Base-by-base conservation (phyloP, 2,888 invertebrate species). In the Teleiodes luculella region DNA sequence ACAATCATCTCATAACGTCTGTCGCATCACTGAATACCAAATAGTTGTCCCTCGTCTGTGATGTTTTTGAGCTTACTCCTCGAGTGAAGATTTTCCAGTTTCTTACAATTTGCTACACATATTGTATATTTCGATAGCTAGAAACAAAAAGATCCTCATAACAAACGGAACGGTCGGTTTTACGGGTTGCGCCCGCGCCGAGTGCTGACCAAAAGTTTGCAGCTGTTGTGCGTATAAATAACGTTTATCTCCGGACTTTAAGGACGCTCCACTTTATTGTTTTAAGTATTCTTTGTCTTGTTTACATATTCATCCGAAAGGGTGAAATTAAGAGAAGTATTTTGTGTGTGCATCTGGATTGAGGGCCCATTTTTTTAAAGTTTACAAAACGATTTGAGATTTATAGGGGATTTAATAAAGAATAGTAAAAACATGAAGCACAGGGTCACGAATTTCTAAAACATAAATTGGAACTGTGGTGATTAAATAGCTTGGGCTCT, bases 131-230 rank as follows among this genome's bases (percentile, higher is more conserved):
- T 6, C 33, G 10, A 6, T 7, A 43, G 13, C 24, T 43, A 43
- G 43, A 75, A 80, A 78, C 77, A 82, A 78, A 78, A 83, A 79
- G 76, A 68, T 77, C 79, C 74, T 51, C 77, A 75, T 74, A 85
- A 83, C 78, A 84, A 85, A 81, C 82, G 72, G 50, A 56, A 62
- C 62, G 59, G 63, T 70, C 62, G 58, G 65, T 71, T 73, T 66
- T 63, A 66, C 62, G 62, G 62, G 68, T 68, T 69, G 67, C 73
- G 75, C 76, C 66, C 76, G 78, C 76, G 82, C 76, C 66, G 74
- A 24, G 78, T 75, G 82, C 84, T 88, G 87, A 89, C 88, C 89
- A 89, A 86, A 89, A 87, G 89, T 88, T 88, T 87, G 88, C 89
- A 89, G 89, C 89, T 89, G 88, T 86, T 86, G 61, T 59, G 66